These are phyloP conservation scores for Lasioglossum villosulum DNA, from an alignment of 2,888 invertebrate genomes.

Conservation along the genomic window DNA sequence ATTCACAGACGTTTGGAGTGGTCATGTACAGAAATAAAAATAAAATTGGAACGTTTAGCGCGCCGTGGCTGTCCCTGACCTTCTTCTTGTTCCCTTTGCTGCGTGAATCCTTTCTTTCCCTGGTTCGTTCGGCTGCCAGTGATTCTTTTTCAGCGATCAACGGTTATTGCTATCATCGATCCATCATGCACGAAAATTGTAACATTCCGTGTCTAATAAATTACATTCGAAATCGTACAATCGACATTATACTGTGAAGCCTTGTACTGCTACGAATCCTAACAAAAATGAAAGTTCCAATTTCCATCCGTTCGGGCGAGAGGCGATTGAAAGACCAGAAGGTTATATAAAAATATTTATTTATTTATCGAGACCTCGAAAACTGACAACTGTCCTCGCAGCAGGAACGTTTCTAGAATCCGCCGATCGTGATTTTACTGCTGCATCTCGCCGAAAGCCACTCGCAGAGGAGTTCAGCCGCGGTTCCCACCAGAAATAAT, in stretches of 20 bases:
- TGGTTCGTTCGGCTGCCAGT: not conserved
- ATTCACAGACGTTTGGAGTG: constrained; percentile 64
- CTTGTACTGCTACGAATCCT: not conserved
- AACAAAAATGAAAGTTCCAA: not conserved
- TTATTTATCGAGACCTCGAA: not conserved
- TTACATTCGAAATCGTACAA: not conserved
- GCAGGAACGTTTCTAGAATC: not conserved
- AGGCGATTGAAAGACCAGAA: not conserved
- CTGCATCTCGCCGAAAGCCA: not conserved
- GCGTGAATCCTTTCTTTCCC: not conserved
- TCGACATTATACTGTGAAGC: not conserved
- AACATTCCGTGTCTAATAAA: not conserved
- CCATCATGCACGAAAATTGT: not conserved
- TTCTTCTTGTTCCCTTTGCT: constrained; percentile 45
- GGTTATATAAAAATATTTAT: not conserved
- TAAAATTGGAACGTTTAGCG: constrained; percentile 60
- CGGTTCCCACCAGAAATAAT: constrained; percentile 70
- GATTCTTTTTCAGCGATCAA: not conserved
- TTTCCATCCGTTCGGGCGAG: not conserved
- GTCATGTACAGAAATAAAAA: constrained; percentile 69
- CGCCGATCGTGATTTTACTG: not conserved
- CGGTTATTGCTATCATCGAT: not conserved
- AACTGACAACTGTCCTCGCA: not conserved
- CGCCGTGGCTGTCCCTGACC: constrained; percentile 59
- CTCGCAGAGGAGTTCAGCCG: constrained; percentile 36